Conservation (phyloP, 2,888 invertebrate species). For the Agelastica alni region DNA sequence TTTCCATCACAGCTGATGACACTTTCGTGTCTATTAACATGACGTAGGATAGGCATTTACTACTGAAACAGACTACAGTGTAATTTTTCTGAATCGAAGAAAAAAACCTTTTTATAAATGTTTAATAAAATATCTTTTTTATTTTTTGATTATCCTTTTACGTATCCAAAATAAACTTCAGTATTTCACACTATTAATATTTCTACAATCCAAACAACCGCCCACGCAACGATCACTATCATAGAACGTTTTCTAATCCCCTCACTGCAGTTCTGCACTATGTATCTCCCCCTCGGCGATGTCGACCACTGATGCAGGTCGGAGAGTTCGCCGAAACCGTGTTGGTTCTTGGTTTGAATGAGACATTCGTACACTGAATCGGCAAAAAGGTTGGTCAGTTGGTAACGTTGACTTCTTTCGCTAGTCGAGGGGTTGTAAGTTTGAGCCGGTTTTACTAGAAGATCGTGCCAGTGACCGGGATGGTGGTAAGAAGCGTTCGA, state of each 20-base stretch:
- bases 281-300: slow-evolving; percentile 48
- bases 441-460: slow-evolving; percentile 56
- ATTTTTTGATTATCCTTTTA: too few species aligned
- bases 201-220: not conserved
- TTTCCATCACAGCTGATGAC: too few species aligned
- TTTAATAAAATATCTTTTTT: too few species aligned
- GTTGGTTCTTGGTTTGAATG: slow-evolving; percentile 63
- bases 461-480: slow-evolving; percentile 62
- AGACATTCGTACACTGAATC: slow-evolving; percentile 63
- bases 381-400: slow-evolving; percentile 58
- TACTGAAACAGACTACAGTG: too few species aligned
- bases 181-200: not conserved
- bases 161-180: too few species aligned
- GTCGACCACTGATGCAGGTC: slow-evolving; percentile 62
- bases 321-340: slow-evolving; percentile 62
- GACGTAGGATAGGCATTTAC: too few species aligned
- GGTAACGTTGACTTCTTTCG: slow-evolving; percentile 56
- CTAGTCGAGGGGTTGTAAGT: slow-evolving; percentile 51
- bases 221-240: not conserved
- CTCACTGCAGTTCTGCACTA: slow-evolving; percentile 33
- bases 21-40: too few species aligned
- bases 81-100: too few species aligned
- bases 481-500: slow-evolving; percentile 59
- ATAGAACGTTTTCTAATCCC: not conserved
- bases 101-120: too few species aligned